These are phyloP conservation scores for Ailuropoda melanoleuca DNA, from an alignment of 2,113 vertebrate species.

Conservation along the genomic window DNA sequence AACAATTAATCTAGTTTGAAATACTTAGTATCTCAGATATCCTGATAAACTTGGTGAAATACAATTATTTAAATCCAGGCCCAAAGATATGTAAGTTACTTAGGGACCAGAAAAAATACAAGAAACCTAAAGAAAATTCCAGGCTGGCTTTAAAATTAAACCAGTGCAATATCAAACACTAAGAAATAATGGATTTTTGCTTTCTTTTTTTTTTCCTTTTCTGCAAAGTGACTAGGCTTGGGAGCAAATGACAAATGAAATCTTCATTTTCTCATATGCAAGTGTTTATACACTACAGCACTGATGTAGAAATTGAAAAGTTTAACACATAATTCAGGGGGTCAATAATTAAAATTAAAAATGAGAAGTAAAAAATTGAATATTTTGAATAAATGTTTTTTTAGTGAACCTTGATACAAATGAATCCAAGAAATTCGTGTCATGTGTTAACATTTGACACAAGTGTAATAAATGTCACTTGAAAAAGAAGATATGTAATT, in stretches of 20 bases:
- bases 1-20: background rate
- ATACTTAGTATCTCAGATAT: background rate
- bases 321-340: background rate
- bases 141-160: background rate
- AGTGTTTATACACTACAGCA: background rate
- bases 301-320: background rate
- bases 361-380: background rate
- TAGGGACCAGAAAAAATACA: background rate
- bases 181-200: background rate
- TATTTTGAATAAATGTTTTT: background rate
- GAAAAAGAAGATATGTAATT: background rate
- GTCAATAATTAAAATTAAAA: slow-evolving; percentile 3
- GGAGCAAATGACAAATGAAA: background rate
- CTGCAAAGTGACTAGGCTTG: background rate
- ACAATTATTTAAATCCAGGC: background rate
- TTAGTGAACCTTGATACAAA: background rate
- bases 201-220: background rate
- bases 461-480: background rate
- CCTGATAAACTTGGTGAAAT: background rate
- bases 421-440: background rate
- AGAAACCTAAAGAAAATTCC: background rate
- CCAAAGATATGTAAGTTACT: background rate
- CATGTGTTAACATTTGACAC: background rate
- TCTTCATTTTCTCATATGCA: background rate
- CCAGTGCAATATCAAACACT: background rate